Evolutionary conservation across 1,140 invertebrate genomes (phyloP), one percentile per base, ranked within the genome.

Genomic region (Stratiolaelaps scimitus): DNA sequence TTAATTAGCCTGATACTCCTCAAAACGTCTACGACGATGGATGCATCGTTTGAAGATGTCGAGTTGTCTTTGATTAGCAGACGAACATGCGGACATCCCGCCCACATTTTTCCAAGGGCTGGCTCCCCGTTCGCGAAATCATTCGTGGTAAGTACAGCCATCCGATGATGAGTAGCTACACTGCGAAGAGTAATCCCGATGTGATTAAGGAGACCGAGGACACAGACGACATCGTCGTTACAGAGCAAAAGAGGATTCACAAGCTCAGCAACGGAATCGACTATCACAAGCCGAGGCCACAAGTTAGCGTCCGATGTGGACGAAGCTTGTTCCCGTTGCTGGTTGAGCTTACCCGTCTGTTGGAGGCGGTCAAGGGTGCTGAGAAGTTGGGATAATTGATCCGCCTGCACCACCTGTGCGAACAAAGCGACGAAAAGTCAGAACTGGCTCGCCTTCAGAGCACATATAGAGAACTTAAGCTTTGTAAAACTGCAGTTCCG

Each of bases 51-150:
- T 40, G 10, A 40, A 40, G 34, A 40, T 6, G 34, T 40, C 34
- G 34, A 40, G 34, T 40, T 40, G 4, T 40, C 20, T 13, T 60
- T 60, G 23, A 60, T 34, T 15, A 34, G 15, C 13, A 60, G 26
- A 17, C 53, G 53, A 15, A 60, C 34, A 60, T 60, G 53, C 1
- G 53, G 53, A 26, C 26, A 20, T 17, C 53, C 53, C 1, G 34
- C 6, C 53, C 53, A 60, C 53, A 60, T 60, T 26, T 60, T 60
- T 1, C 53, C 53, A 26, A 60, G 23, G 2, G 53, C 53, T 26
- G 53, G 53, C 20, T 60, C 53, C 15, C 34, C 20, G 2, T 60
- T 15, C 1, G 34, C 34, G 2, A 60, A 60, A 26, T 60, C 53
- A 10, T 60, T 60, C n/a, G 53, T 60, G 15, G 53, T 60, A 26